Evolutionary conservation across 2,797 vertebrate genomes (phyloP).

Genomic region (Muscicapa comitata): DNA sequence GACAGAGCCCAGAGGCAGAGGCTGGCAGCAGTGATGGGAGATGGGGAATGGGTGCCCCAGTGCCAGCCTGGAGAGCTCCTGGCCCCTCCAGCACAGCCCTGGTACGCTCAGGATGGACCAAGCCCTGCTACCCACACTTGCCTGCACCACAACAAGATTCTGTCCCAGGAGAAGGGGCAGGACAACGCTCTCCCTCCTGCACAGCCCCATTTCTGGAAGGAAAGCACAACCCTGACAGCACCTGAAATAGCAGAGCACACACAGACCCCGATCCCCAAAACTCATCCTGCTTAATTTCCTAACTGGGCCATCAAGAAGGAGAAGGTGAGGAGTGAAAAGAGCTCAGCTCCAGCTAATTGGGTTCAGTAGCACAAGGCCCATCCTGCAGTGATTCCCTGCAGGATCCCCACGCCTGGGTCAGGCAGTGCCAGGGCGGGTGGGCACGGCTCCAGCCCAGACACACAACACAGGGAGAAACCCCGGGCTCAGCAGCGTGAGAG

Average conservation of each 20-base stretch:
- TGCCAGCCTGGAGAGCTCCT: background rate
- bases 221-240: background rate
- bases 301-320: background rate
- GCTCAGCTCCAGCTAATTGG: background rate
- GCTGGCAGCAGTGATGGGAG: background rate
- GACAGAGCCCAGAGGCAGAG: background rate
- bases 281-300: background rate
- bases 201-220: background rate
- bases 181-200: accelerated
- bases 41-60: background rate
- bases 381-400: accelerated
- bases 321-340: background rate
- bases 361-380: background rate
- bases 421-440: accelerated
- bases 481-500: accelerated
- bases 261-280: background rate
- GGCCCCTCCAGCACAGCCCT: accelerated
- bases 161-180: accelerated
- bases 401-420: background rate
- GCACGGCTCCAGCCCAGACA: background rate
- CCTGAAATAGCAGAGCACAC: background rate
- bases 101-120: accelerated
- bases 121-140: accelerated
- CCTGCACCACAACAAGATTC: background rate
- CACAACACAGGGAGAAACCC: background rate